Evolutionary conservation across 2,888 invertebrate genomes (phyloP), one percentile per base, ranked within the genome.

Genomic region (Caenorhabditis parvicauda): DNA sequence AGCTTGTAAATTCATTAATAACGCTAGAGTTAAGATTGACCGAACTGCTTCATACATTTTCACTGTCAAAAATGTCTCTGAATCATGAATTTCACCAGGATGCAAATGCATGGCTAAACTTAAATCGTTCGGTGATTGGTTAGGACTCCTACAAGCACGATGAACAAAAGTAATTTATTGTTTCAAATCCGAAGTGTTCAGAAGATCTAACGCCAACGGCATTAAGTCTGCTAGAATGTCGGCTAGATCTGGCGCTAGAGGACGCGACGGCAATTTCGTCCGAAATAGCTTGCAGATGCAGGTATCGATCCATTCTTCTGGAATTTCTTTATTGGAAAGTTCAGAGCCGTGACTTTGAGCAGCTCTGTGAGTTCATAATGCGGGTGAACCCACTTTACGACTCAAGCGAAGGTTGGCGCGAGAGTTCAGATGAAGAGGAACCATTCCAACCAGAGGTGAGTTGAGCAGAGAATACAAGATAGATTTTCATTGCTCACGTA

Each of bases 301-400:
- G 65, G 67, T 63, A 5, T 45, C 19, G 7, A 45, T 3, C 9
- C 19, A 42, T 42, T 42, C 25, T 3, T 35, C 25, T 47, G 14
- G 6, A 5, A 22, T 28, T 22, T n/a, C 22, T 41, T 17, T 17
- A 14, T 41, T 41, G 41, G 19, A 19, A 22, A 47, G 19, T 70
- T 48, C 57, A 72, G 67, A 68, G 69, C 45, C 63, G 70, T 22
- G 70, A 74, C 59, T 73, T 76, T 37, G 74, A 76, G 54, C 74
- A 76, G 44, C 59, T 77, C 1, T 77, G 76, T 54, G 77, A 77
- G 52, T 77, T 77, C 59, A 77, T 77, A 46, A 77, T 77, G 77
- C 59, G 68, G 41, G 77, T 77, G 24, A 77, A 76, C 50, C 77
- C 77, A 4, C 51, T 76, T 38, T 76, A 77, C 47, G 77, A 78